Base-by-base conservation (phyloP, 2,797 vertebrate species). In the Rhinogobio ventralis region DNA sequence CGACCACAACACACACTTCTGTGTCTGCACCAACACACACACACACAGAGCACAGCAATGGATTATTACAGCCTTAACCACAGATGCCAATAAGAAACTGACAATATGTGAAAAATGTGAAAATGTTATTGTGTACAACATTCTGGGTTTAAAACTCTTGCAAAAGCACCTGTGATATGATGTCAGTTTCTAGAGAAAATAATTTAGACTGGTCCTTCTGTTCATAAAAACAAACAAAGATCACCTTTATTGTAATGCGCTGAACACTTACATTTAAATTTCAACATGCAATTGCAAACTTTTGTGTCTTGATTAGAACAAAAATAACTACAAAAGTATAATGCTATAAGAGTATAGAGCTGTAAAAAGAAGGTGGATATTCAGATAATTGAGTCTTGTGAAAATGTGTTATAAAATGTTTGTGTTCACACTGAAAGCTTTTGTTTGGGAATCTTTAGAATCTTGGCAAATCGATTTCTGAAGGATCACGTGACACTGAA, bases 1-100 rank as follows among this genome's bases (percentile, higher is more conserved):
- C 81, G 75, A 86, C 81, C 87, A 89, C 87, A 88, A 83, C 72
- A 64, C 55, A 77, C 39, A 75, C 39, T 69, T 67, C 30, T 36
- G 28, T 66, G 30, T 28, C 23, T 14, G 5, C 76, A 51, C 66
- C 39, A 42, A 42, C 39, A 42, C 39, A 42, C 33, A 57, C 33
- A 57, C 67, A 73, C 51, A 67, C 67, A 45, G 14, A 57, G 51
- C 51, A 66, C 23, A 13, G n/a, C 13, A 25, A 57, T 57, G n/a
- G 33, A 53, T 57, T 13, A 64, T 74, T 51, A 82, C 20, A 51
- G 57, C 71, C 39, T 74, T 64, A 53, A 74, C 23, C 39, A 82
- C 39, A 46, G 28, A 75, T 39, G 6, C 15, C 6, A 67, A 39
- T 51, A 51, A 49, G 2, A 74, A 57, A 75, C 39, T 19, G 3